Percentiles rank a stretch among this genome's conserved stretches.
Conservation (phyloP, 2,888 invertebrate genomes). For the Clanis bilineata region DNA sequence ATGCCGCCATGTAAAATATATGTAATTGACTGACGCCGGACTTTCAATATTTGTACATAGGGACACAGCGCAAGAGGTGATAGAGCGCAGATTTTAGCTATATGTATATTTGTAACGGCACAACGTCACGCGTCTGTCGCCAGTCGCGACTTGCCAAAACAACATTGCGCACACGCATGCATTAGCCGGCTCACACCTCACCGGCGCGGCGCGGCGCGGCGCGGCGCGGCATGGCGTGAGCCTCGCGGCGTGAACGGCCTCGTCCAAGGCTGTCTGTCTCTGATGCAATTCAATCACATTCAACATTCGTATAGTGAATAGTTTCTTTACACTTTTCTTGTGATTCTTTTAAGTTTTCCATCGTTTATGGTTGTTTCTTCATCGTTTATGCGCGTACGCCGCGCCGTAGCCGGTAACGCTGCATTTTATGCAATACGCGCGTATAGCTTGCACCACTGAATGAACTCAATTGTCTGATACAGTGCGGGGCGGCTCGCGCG, state of each 20-base stretch:
- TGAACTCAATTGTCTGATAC: not conserved
- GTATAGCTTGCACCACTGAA: not conserved
- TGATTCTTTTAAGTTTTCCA: not conserved
- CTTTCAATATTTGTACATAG: too few species aligned
- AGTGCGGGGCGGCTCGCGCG: not conserved
- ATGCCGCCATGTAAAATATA: too few species aligned
- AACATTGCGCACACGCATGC: slow-evolving; percentile 47
- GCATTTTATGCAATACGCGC: not conserved
- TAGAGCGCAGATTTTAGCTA: too few species aligned
- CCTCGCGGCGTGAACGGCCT: slow-evolving; percentile 52
- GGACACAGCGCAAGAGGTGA: too few species aligned
- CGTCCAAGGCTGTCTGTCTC: slow-evolving; percentile 57
- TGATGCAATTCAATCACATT: slow-evolving; percentile 41
- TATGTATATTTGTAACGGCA: slow-evolving; percentile 2
- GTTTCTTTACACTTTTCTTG: not conserved
- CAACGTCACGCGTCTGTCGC: not conserved
- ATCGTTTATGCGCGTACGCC: too few species aligned
- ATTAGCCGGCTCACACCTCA: slow-evolving; percentile 30
- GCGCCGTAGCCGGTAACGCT: not conserved
- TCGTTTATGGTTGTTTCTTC: not conserved
- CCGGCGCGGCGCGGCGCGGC: not conserved
- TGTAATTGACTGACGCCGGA: too few species aligned
- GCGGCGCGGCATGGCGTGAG: slow-evolving; percentile 12
- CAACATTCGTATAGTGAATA: slow-evolving; percentile 20
- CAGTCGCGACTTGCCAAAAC: slow-evolving; percentile 20